Evolutionary conservation across 2,888 invertebrate species (phyloP).

Genomic region (Caenorhabditis sp.): DNA sequence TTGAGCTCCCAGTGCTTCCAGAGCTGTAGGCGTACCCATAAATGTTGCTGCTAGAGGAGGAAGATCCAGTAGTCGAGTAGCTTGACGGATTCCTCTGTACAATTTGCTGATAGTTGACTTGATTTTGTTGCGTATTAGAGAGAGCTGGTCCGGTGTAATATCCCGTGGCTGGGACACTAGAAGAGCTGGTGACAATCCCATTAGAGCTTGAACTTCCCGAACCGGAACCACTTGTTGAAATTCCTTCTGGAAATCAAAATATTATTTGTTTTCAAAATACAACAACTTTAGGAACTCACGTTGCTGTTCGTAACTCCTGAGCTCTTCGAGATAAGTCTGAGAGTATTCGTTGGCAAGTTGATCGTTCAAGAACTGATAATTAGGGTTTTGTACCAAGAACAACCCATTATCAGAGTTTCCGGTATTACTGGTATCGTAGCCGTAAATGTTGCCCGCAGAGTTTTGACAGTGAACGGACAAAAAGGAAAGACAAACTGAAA

Average conservation of each 20-base stretch:
- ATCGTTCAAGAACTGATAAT: slow-evolving; percentile 63
- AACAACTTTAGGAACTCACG: background rate
- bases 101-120: slow-evolving; percentile 66
- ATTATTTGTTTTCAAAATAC: background rate
- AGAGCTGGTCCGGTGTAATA: slow-evolving; percentile 59
- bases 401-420: slow-evolving; percentile 38
- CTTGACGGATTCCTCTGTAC: slow-evolving; percentile 38
- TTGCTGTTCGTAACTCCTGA: slow-evolving; percentile 33
- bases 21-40: slow-evolving; percentile 50
- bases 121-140: slow-evolving; percentile 63
- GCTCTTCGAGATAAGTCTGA: slow-evolving; percentile 52
- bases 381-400: slow-evolving; percentile 61
- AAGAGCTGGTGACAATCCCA: slow-evolving; percentile 24
- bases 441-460: slow-evolving; percentile 62
- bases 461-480: slow-evolving; percentile 25
- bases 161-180: slow-evolving; percentile 42
- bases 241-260: slow-evolving; percentile 2
- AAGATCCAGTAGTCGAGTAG: slow-evolving; percentile 8
- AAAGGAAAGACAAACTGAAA: slow-evolving; percentile 14
- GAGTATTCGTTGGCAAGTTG: slow-evolving; percentile 61
- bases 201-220: slow-evolving; percentile 9
- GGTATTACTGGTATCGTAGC: slow-evolving; percentile 54
- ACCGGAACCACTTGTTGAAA: background rate
- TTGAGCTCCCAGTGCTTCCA: slow-evolving; percentile 9
- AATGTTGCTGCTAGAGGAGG: slow-evolving; percentile 36